Evolutionary conservation across 2,888 invertebrate species (phyloP).

Genomic region (Onthophagus sagittarius): DNA sequence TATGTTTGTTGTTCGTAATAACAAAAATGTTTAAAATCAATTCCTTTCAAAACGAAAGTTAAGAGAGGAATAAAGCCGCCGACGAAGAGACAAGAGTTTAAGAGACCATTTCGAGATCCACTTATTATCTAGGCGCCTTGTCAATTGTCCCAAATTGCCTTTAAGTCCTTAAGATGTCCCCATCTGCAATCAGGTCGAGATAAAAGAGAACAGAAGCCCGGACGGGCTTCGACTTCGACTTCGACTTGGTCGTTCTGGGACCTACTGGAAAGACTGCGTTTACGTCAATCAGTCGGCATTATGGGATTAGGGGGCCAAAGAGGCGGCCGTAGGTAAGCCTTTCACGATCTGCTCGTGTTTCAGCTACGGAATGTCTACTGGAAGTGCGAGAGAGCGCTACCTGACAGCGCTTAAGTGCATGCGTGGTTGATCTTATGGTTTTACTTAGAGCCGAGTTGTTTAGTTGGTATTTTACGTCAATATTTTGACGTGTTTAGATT

Average conservation of each 20-base stretch:
- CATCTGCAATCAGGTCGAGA: not conserved
- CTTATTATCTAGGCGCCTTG: not conserved
- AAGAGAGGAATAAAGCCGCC: not conserved
- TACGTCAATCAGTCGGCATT: not conserved
- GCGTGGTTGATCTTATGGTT: not conserved
- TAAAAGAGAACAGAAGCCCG: not conserved
- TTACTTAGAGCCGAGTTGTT: not conserved
- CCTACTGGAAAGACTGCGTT: not conserved
- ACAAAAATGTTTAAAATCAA: too few species aligned
- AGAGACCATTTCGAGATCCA: not conserved
- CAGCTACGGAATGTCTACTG: not conserved
- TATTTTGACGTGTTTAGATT: not conserved
- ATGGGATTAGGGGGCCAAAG: not conserved
- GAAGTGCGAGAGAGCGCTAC: not conserved
- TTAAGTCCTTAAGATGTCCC: not conserved
- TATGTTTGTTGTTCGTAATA: too few species aligned
- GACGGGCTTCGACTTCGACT: not conserved
- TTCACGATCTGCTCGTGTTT: not conserved
- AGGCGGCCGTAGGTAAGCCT: not conserved
- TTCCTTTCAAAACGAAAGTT: too few species aligned
- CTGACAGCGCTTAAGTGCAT: not conserved
- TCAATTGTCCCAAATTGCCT: not conserved
- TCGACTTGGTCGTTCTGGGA: not conserved
- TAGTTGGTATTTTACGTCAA: not conserved
- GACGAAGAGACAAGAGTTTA: not conserved